phyloP scores from a whole-genome alignment of 2,888 invertebrate species.

The Lasioglossum leucozonium region DNA sequence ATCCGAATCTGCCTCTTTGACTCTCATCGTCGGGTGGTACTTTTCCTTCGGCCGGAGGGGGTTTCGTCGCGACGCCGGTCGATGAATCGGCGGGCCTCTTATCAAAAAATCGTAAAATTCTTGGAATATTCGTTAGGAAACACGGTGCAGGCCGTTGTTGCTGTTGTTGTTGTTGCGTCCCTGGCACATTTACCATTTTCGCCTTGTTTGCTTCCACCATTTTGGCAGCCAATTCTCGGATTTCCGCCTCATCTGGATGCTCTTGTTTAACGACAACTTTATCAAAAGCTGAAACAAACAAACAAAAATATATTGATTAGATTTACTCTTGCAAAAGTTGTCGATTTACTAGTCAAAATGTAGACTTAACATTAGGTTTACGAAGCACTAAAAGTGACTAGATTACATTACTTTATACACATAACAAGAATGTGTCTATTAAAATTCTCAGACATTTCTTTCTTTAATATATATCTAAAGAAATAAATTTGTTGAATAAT shows the following conservation, averaged over 20 bases:
- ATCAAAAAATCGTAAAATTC: conserved; percentile 83
- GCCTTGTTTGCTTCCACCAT: conserved; percentile 94
- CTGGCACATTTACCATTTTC: conserved; percentile 85
- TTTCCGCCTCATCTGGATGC: conserved; percentile 94
- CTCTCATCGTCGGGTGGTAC: conserved; percentile 89
- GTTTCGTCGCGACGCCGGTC: conserved; percentile 61
- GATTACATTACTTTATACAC: no score
- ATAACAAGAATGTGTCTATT: no score
- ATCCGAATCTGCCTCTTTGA: conserved; percentile 94
- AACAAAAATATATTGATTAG: neutral
- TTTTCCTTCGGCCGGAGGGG: conserved; percentile 84
- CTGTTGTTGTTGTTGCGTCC: conserved; percentile 47
- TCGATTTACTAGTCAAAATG: neutral
- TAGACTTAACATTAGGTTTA: neutral
- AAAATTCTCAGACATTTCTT: no score
- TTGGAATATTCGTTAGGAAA: conserved; percentile 81
- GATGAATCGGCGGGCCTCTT: conserved; percentile 75
- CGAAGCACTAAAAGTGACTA: no score
- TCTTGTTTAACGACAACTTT: conserved; percentile 89
- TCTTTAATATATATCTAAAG: no score
- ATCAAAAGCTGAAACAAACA: conserved; percentile 67
- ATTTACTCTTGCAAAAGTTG: neutral
- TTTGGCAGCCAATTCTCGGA: conserved; percentile 93
- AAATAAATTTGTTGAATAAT: no score
- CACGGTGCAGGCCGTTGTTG: conserved; percentile 70